Conservation (phyloP, 2,888 invertebrate species). For the Gibbula magus region DNA sequence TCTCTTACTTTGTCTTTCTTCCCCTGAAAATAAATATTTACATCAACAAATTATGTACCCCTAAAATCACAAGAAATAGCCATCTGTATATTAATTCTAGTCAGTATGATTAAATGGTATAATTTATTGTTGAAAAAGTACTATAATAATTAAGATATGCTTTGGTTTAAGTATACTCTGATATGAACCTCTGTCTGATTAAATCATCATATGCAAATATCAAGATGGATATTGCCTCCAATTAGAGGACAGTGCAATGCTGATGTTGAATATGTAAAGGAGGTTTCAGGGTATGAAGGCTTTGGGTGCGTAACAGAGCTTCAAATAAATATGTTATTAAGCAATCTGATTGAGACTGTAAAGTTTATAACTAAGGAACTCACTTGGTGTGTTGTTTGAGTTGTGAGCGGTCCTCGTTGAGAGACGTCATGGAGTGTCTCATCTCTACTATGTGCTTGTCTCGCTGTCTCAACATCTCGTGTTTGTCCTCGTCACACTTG, state of each 20-base stretch:
- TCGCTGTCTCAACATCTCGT: constrained; percentile 52
- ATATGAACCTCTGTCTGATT: no score
- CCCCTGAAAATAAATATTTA: not conserved
- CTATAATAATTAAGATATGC: no score
- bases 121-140: no score
- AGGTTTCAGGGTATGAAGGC: no score
- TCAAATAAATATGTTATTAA: not conserved
- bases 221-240: no score
- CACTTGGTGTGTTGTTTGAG: constrained; percentile 54
- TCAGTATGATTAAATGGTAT: no score
- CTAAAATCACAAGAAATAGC: not conserved
- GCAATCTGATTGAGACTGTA: not conserved
- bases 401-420: constrained; percentile 55
- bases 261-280: no score
- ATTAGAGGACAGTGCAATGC: no score
- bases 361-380: not conserved
- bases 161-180: no score
- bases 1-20: not conserved
- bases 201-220: no score
- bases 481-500: constrained; percentile 46
- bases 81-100: no score
- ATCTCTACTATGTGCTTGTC: constrained; percentile 64
- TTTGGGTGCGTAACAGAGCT: not conserved
- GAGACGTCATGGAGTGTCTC: constrained; percentile 53
- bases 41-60: not conserved